A percentile compares a stretch with the other conserved stretches of the same genome.
Evolutionary conservation across 2,113 vertebrate genomes (phyloP).

Genomic region (Gavia stellata): DNA sequence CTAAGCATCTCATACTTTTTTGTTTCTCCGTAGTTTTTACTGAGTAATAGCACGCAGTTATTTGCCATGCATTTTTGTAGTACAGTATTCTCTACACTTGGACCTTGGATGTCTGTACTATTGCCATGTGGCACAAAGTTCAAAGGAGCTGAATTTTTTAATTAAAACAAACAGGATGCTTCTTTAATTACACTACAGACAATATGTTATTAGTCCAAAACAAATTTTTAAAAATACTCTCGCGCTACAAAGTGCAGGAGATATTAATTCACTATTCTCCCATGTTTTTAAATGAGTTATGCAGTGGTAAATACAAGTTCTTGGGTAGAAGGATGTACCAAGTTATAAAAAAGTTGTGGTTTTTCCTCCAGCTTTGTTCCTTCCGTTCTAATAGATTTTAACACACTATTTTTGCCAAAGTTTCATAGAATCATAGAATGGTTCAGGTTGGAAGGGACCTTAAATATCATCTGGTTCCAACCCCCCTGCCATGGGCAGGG

Average conservation of each 20-base stretch:
- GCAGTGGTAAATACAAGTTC: background rate
- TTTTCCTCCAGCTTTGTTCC: background rate
- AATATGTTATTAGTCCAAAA: conserved; percentile 38
- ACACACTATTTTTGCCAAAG: background rate
- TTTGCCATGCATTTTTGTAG: conserved; percentile 45
- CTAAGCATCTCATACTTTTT: conserved; percentile 7
- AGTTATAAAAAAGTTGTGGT: background rate
- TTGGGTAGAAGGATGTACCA: background rate
- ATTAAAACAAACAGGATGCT: conserved; percentile 30
- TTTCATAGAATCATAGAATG: too few species aligned
- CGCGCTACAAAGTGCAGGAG: conserved; percentile 14
- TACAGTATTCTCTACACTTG: conserved; percentile 35
- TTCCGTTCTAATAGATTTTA: background rate
- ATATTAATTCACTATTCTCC: conserved; percentile 3
- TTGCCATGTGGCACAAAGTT: conserved; percentile 20
- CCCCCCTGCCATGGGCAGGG: too few species aligned
- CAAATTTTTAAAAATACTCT: background rate
- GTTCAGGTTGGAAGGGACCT: too few species aligned
- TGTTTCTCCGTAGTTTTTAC: conserved; percentile 6
- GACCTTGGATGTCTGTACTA: conserved; percentile 11
- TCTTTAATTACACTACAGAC: conserved; percentile 22
- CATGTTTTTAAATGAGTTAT: background rate
- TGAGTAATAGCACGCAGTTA: background rate
- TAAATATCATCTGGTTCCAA: too few species aligned
- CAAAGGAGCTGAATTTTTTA: conserved; percentile 48